Base-by-base conservation (phyloP, 2,797 vertebrate genomes). In the Clarias fuscus region DNA sequence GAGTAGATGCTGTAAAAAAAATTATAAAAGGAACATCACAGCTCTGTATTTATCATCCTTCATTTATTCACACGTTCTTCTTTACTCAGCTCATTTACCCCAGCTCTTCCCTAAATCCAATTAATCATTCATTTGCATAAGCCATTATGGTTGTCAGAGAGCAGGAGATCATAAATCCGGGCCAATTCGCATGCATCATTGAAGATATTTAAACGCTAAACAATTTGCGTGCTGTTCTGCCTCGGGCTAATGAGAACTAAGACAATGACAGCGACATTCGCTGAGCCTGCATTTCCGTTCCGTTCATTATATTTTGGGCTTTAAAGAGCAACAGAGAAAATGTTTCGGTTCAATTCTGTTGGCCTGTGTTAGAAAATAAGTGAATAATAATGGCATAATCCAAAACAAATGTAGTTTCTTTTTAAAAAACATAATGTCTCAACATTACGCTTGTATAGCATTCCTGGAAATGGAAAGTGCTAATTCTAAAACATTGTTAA, bases 41-140 rank as follows among this genome's bases (percentile, higher is more conserved):
- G 6, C 59, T 71, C 62, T 72, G 48, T n/a, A 86, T 84, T 87
- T 85, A 70, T 83, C 84, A 70, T 80, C 78, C 62, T 83, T 85
- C 64, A 64, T 65, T 88, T 78, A 86, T 77, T 86, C 75, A 72
- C 85, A 88, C 82, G 73, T 89, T 89, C 86, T 64, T 87, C 81
- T 85, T 24, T 88, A 80, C 89, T 86, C 86, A 92, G 90, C 86
- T 90, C 86, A 84, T 92, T 92, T 89, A 91, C 71, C 76, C 77
- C 61, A 24, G 73, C 83, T 92, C 91, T 90, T 91, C 75, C 90
- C 79, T 76, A 91, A 85, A 89, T 87, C 90, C 93, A 95, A 92
- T 94, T 93, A 95, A 89, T 90, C 93, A 92, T 89, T 86, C 73
- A 94, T 95, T 94, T 95, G 92, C 94, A 95, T 93, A 94, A 93